Evolutionary conservation across 2,797 vertebrate species (phyloP), one percentile per base, ranked within the genome.

Genomic region (Esox masquinongy): DNA sequence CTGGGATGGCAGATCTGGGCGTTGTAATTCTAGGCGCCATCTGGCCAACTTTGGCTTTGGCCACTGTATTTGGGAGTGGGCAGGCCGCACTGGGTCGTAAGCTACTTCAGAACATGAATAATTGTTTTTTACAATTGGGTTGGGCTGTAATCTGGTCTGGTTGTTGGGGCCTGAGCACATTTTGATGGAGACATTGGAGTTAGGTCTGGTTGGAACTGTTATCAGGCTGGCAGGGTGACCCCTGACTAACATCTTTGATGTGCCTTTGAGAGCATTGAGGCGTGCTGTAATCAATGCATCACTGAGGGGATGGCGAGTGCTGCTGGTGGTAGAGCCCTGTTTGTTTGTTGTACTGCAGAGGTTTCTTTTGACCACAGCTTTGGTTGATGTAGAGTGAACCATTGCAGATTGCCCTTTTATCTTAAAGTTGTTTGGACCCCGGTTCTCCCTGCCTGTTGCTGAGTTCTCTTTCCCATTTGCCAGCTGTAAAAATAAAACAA

Each of bases 381-480:
- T 77, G 73, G 59, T 22, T 4, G 3, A 29, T 67, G 73, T 0
- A 11, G 66, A 26, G 26, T 66, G 49, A 64, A 61, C 16, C 78
- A 85, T 82, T 39, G 36, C 50, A 26, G 2, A 2, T 8, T 71
- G 29, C 24, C 43, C 15, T 69, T 43, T 83, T 1, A 49, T 15
- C 47, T 14, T 56, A 1, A 63, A 43, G 5, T 36, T 5, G 51
- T 29, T 22, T 22, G 83, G 77, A 56, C 29, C 72, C 16, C 74
- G 72, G 76, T 94, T 95, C 74, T 94, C 93, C 77, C 94, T 94
- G 56, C 77, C 90, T 1, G 1, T 61, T 36, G 19, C 5, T 51
- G 63, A 17, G 16, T 51, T 51, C 50, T 56, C 53, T 56, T 67
- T 67, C 31, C 64, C 29, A 24, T 19, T 14, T 26, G 0, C 29